These are phyloP conservation scores for Melanotaenia boesemani DNA, from an alignment of 2,797 vertebrate species.

Conservation along the genomic window DNA sequence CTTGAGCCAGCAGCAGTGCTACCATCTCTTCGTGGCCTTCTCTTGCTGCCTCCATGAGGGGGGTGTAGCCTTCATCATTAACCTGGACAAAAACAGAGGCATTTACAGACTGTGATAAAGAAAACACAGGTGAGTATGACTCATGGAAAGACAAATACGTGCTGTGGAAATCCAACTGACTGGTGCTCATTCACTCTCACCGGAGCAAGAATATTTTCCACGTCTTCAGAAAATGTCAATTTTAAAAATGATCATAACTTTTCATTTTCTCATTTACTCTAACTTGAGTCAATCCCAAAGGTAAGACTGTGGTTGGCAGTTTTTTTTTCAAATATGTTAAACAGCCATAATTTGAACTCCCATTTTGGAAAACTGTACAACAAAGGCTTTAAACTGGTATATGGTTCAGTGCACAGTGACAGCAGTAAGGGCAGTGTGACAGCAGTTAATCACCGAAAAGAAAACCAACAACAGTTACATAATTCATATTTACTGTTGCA, in stretches of 20 bases:
- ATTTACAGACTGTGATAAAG: conserved; percentile 17
- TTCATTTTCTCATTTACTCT: not conserved
- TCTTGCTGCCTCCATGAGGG: conserved; percentile 98
- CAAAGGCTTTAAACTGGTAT: not conserved
- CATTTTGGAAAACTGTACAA: not conserved
- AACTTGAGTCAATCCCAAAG: not conserved
- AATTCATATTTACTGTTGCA: conserved; percentile 1
- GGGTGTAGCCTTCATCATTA: conserved; percentile 99
- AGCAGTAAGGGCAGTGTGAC: not conserved
- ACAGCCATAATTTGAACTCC: not conserved
- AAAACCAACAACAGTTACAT: conserved; percentile 4
- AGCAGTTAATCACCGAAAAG: not conserved
- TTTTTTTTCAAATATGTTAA: not conserved
- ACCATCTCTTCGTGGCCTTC: conserved; percentile 99
- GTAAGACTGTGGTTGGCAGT: not conserved
- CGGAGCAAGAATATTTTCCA: not conserved
- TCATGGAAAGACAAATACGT: conserved; percentile 1
- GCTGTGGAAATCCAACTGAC: not conserved
- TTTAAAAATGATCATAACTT: not conserved
- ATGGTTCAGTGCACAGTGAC: not conserved
- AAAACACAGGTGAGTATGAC: conserved; percentile 10
- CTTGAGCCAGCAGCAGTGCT: conserved; percentile 96
- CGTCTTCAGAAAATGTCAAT: not conserved
- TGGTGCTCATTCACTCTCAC: not conserved
- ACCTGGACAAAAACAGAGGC: conserved; percentile 78